Percentiles rank a stretch among this genome's conserved stretches.
phyloP scores from a whole-genome alignment of 2,113 vertebrate species.

The Gymnorhina tibicen region DNA sequence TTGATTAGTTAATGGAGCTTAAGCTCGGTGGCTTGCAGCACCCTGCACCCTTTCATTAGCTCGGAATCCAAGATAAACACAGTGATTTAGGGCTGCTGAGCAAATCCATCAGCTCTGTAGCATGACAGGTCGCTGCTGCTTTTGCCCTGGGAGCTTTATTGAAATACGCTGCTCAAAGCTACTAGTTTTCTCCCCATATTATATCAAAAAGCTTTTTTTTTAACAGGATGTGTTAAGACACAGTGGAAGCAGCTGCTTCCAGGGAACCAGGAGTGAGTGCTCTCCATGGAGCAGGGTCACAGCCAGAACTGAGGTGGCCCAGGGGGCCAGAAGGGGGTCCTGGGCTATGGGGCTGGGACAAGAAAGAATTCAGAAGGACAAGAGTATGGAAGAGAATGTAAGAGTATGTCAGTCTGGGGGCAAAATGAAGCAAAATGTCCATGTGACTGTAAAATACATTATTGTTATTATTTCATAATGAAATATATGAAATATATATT shows the following conservation, averaged over 20 bases:
- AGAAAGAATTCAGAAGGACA: not conserved
- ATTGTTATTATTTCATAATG: not conserved
- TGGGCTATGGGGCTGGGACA: rapidly evolving
- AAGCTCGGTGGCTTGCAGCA: conserved; percentile 7
- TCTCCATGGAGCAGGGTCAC: rapidly evolving
- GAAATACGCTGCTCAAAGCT: not conserved
- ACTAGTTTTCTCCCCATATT: not conserved
- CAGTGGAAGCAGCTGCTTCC: not conserved
- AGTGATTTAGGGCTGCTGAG: not conserved
- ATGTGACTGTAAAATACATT: not conserved
- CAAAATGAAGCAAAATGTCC: not conserved
- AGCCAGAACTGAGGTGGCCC: not conserved
- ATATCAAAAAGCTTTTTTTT: not conserved
- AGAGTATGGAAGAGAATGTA: not conserved
- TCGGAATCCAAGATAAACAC: conserved; percentile 25
- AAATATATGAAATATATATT: not conserved
- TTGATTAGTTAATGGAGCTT: conserved; percentile 21
- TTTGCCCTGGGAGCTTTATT: not conserved
- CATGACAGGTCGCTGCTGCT: not conserved
- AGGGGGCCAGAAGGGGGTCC: not conserved
- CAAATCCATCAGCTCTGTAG: not conserved
- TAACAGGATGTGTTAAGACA: not conserved
- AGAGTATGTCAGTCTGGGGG: not conserved
- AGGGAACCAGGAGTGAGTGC: not conserved
- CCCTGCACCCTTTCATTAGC: conserved; percentile 18